phyloP scores from a whole-genome alignment of 2,797 vertebrate genomes.

The Spinibarbus caldwelli region DNA sequence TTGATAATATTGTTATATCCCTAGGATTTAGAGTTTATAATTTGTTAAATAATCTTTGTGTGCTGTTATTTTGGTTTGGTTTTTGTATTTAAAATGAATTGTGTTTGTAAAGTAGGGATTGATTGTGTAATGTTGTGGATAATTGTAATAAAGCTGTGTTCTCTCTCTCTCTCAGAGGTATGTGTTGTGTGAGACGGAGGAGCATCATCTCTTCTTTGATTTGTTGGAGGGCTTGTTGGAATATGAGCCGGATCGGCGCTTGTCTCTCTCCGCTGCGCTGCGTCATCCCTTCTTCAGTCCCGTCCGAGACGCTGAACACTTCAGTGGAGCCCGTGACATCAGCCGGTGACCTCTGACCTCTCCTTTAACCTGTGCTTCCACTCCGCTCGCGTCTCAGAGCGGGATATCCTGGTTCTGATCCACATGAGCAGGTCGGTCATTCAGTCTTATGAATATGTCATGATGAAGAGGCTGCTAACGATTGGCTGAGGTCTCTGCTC shows the following conservation, averaged over 20 bases:
- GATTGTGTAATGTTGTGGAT: too few relatives aligned
- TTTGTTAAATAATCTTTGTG: too few relatives aligned
- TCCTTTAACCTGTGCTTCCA: constrained; percentile 10
- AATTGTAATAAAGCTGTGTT: background rate
- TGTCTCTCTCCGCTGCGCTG: constrained; percentile 83
- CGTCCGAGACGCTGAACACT: constrained; percentile 63
- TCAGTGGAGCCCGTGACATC: constrained; percentile 80
- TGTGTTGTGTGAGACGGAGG: constrained; percentile 82
- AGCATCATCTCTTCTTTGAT: constrained; percentile 90
- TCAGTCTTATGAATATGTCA: background rate
- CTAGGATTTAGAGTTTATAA: too few relatives aligned
- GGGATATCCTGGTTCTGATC: background rate
- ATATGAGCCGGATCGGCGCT: constrained; percentile 88
- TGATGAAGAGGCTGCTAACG: background rate
- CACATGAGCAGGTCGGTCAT: background rate
- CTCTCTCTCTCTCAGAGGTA: constrained; percentile 77
- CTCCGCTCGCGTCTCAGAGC: background rate
- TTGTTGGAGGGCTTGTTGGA: constrained; percentile 91
- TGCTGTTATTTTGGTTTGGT: too few relatives aligned
- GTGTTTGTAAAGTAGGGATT: too few relatives aligned
- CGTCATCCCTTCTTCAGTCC: constrained; percentile 87
- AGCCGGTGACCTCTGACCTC: constrained; percentile 80
- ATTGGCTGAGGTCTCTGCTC: background rate
- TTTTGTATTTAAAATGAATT: too few relatives aligned
- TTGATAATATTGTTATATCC: too few relatives aligned